Conservation (phyloP, 2,113 vertebrate species). For the Sorex araneus region DNA sequence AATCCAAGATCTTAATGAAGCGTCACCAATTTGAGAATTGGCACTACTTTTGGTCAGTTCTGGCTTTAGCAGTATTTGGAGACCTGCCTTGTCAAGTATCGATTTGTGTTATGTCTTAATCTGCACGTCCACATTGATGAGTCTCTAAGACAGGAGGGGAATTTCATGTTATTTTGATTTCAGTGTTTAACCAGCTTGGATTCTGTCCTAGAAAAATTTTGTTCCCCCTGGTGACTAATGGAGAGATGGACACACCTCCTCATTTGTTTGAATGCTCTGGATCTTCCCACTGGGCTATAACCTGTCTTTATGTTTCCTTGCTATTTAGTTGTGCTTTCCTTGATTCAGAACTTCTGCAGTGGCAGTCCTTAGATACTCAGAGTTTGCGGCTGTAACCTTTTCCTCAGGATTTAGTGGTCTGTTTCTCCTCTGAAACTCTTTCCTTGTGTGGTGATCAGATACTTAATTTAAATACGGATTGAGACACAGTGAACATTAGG, state of each 20-base stretch:
- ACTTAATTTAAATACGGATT: not conserved
- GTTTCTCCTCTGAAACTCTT: not conserved
- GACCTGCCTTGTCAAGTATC: not conserved
- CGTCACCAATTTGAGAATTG: not conserved
- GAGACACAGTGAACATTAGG: not conserved
- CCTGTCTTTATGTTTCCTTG: not conserved
- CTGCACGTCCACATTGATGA: not conserved
- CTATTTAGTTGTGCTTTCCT: not conserved
- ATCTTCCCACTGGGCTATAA: not conserved
- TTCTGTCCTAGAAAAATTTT: not conserved
- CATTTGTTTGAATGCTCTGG: not conserved
- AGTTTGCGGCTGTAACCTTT: not conserved
- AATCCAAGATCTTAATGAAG: not conserved
- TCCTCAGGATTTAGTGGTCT: not conserved
- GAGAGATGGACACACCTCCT: rapidly evolving
- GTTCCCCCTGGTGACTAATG: not conserved
- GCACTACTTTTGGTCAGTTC: not conserved
- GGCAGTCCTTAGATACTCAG: not conserved
- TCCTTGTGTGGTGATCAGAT: not conserved
- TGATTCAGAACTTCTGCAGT: not conserved
- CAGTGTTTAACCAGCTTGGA: not conserved
- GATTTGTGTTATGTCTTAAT: not conserved
- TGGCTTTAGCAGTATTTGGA: not conserved
- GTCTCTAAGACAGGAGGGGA: not conserved
- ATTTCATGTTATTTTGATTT: not conserved